Base-by-base conservation (phyloP, 64 coral and sea anemone species). In the Astreopora myriophthalma region DNA sequence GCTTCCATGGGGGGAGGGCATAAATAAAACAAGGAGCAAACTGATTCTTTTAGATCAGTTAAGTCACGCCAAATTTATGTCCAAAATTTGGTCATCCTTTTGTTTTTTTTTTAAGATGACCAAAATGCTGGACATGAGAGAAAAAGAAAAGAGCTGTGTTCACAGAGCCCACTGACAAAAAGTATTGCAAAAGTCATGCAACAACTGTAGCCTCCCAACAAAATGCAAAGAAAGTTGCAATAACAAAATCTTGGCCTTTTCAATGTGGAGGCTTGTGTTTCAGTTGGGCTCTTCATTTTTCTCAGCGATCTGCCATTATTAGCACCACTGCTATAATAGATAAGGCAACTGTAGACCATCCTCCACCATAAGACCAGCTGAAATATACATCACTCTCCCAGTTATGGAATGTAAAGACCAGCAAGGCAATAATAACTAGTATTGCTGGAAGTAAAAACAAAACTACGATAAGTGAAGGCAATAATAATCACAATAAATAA, bases 231-330 rank as follows among this genome's bases (percentile, higher is more conserved):
- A n/a, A n/a, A n/a, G n/a, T n/a, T n/a, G n/a, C n/a, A n/a, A n/a
- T n/a, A n/a, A n/a, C 7, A 11, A 46, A 80, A 51, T 26, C 1
- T 33, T 26, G 1, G 34, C 79, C 36, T 11, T 83, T n/a, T 37
- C 1, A 12, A 64, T 19, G 34, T 3, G 6, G 32, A 22, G 30
- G 29, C 48, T 16, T 34, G 6, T 80, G 16, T 34, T 30, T 80
- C 77, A 80, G 55, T 1, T 65, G 79, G 33, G 79, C 57, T 65
- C 79, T 38, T 10, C 5, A 64, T 3, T 8, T 14, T 17, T 14
- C 79, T 96, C 87, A 96, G 46, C 96, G 96, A 90, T 98, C 96
- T 9, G 96, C 96, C 94, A 95, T 93, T 44, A 98, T 93, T 9
- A 98, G 72, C 5, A 98, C 91, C 49, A 98, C 34, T 39, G 93